These are phyloP conservation scores for Prunella himalayana DNA, from an alignment of 2,113 vertebrate species.

Conservation along the genomic window DNA sequence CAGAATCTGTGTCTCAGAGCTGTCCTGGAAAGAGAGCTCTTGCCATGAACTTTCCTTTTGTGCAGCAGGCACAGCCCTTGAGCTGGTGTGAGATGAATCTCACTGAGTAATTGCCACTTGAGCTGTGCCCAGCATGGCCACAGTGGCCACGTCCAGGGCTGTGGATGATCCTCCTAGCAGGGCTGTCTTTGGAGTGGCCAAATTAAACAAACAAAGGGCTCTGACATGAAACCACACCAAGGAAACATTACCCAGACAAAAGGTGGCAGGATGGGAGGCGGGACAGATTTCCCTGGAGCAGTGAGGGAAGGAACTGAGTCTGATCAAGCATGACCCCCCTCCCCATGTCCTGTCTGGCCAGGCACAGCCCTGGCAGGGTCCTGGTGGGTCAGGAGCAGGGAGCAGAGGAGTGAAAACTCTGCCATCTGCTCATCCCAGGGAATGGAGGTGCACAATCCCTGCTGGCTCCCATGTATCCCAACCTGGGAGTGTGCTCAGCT, in stretches of 20 bases:
- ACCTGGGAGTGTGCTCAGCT: not conserved
- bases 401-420: not conserved
- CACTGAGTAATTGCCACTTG: not conserved
- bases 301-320: not conserved
- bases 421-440: not conserved
- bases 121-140: not conserved
- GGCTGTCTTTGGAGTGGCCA: not conserved
- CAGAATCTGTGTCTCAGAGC: not conserved
- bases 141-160: not conserved
- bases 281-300: not conserved
- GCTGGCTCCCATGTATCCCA: not conserved
- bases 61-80: not conserved
- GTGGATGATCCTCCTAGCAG: not conserved
- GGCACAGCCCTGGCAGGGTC: not conserved
- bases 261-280: not conserved
- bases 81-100: not conserved
- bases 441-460: not conserved
- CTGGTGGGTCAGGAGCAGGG: not conserved
- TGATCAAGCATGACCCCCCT: not conserved
- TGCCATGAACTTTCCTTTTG: fast-evolving
- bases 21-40: not conserved
- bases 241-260: not conserved
- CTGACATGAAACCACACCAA: not conserved
- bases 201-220: not conserved
- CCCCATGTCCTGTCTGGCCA: not conserved